Conservation (phyloP, 2,888 invertebrate genomes). For the Oxyteleia sp. region DNA sequence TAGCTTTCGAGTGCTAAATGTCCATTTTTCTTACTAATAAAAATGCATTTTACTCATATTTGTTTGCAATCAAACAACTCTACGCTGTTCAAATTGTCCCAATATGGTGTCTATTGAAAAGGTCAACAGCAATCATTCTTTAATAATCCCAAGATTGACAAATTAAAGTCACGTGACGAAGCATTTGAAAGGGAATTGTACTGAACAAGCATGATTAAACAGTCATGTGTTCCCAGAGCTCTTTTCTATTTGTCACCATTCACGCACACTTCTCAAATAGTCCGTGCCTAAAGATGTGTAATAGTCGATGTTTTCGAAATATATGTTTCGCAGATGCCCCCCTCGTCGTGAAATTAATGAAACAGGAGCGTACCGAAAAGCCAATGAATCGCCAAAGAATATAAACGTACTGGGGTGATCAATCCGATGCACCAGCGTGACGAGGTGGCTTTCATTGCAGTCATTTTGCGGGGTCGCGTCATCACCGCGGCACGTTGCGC, state of each 20-base stretch:
- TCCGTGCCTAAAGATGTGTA: constrained; percentile 43
- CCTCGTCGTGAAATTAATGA: constrained; percentile 52
- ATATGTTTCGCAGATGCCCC: constrained; percentile 26
- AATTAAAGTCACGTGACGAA: constrained; percentile 57
- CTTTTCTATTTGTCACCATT: constrained; percentile 47
- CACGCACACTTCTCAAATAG: constrained; percentile 40
- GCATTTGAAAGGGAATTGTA: constrained; percentile 60
- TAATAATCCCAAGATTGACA: constrained; percentile 62
- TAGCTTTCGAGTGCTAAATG: no score
- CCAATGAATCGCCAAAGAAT: constrained; percentile 52
- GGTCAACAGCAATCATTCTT: constrained; percentile 52
- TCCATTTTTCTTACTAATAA: no score
- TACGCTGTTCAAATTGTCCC: constrained; percentile 16
- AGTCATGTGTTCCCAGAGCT: constrained; percentile 36
- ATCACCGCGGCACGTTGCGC: constrained; percentile 38
- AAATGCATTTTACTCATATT: constrained; percentile 9
- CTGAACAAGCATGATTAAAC: constrained; percentile 53
- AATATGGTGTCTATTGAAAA: constrained; percentile 44
- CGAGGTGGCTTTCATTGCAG: constrained; percentile 48
- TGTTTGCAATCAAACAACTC: constrained; percentile 1
- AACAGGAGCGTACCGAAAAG: constrained; percentile 54
- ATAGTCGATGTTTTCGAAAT: constrained; percentile 46
- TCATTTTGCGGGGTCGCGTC: constrained; percentile 56
- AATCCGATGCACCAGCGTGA: constrained; percentile 46
- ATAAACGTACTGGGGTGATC: constrained; percentile 59